Base-by-base conservation (phyloP, 2,113 vertebrate species). In the Mixornis gularis region DNA sequence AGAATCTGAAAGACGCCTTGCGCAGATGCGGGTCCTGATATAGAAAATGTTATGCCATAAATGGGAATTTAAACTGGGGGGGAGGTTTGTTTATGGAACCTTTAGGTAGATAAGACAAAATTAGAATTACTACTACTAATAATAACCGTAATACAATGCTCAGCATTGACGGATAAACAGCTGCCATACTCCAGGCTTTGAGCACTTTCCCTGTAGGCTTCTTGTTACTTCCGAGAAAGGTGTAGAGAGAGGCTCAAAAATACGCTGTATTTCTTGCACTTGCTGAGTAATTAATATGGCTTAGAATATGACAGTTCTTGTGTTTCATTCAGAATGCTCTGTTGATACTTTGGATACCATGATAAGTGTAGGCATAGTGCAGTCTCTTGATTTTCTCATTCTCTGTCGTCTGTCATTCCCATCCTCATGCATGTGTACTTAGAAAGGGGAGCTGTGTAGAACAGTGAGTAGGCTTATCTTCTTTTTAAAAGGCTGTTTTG, bases 261-360 rank as follows among this genome's bases (percentile, higher is more conserved):
- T 92, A 79, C 34, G 20, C 90, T 78, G 73, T 83, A 69, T 95
- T 80, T 81, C 66, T 95, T 95, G 92, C 84, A 88, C 79, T 92
- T 93, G 40, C 80, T 91, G 64, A 93, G 69, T 90, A 95, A 90
- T 84, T 96, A 85, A 71, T 90, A 83, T 16, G 66, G 76, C 70
- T 88, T 69, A 89, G 85, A 95, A 77, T 88, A 79, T 86, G 94
- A 86, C 84, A 90, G 65, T 7, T 95, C 88, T 55, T 81, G 34
- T 20, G 9, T 84, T 94, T 93, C 79, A 66, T 78, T 73, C 69
- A 85, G 86, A 78, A 95, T 60, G 51, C 49, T 89, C 79, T 85
- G 86, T 88, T 51, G 64, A 72, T 94, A 66, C 40, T 46, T 87
- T 79, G 55, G 73, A 41, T 91, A 22, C 46, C 59, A 30, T 44